Conservation (phyloP, 2,888 invertebrate species). For the Lithophane ornitopus region DNA sequence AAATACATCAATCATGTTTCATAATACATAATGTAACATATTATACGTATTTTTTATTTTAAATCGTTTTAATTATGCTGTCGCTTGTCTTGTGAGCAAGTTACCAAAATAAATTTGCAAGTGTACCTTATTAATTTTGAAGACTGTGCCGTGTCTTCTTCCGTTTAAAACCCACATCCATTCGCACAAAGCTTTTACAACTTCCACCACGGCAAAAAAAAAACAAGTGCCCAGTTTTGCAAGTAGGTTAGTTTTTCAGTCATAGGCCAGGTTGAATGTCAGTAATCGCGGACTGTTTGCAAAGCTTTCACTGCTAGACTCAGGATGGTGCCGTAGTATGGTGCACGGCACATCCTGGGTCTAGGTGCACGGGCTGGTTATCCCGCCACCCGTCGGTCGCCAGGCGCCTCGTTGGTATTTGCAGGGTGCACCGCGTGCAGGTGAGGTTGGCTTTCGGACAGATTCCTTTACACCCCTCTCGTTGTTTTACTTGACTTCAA, state of each 20-base stretch:
- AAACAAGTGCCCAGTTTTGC: conserved; percentile 46
- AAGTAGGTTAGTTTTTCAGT: conserved; percentile 27
- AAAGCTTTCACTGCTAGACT: conserved; percentile 53
- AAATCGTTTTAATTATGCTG: neutral
- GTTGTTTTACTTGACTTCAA: conserved; percentile 61
- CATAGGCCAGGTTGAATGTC: conserved; percentile 58
- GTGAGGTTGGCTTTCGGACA: conserved; percentile 61
- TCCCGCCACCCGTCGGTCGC: conserved; percentile 63
- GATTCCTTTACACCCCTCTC: conserved; percentile 58
- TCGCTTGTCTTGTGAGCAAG: neutral
- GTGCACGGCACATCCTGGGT: conserved; percentile 40
- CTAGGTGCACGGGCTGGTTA: conserved; percentile 59
- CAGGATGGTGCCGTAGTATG: conserved; percentile 13
- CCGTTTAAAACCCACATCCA: neutral
- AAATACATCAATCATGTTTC: conserved; percentile 4
- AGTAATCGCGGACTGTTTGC: conserved; percentile 53
- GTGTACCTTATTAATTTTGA: neutral
- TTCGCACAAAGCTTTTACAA: neutral
- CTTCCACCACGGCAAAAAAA: conserved; percentile 54
- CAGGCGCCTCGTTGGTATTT: conserved; percentile 59
- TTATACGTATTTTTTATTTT: neutral
- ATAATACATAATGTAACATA: neutral
- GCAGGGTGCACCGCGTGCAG: conserved; percentile 61
- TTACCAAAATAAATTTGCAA: neutral
- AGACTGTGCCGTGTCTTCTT: conserved; percentile 7